phyloP scores from a whole-genome alignment of 2,113 vertebrate genomes.

The Periophthalmus modestus region DNA sequence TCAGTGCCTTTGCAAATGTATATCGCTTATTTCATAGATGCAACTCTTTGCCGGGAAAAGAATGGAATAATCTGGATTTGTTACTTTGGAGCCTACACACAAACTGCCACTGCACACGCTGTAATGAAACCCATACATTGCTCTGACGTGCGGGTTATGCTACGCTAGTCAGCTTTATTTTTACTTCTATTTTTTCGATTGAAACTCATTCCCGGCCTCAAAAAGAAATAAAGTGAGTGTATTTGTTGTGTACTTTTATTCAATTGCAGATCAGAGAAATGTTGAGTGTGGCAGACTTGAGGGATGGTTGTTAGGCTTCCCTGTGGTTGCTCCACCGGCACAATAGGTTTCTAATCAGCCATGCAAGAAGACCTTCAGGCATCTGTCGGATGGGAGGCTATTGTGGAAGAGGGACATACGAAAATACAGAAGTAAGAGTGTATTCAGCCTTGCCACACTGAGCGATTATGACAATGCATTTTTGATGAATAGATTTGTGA shows the following conservation, averaged over 20 bases:
- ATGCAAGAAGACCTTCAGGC: constrained; percentile 30
- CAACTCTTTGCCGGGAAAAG: constrained; percentile 25
- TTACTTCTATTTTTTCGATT: background rate
- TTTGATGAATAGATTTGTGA: background rate
- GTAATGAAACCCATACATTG: constrained; percentile 51
- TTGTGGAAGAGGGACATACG: background rate
- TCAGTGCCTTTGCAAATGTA: constrained; percentile 30
- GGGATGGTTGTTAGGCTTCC: constrained; percentile 17
- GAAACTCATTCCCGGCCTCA: constrained; percentile 6
- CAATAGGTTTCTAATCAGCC: constrained; percentile 18
- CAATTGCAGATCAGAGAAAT: constrained; percentile 17
- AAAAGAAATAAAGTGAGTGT: constrained; percentile 22
- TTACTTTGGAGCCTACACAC: constrained; percentile 22
- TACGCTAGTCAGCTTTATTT: constrained; percentile 30
- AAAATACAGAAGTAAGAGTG: background rate
- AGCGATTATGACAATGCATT: background rate
- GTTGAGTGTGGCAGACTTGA: constrained; percentile 17
- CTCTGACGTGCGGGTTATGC: constrained; percentile 43
- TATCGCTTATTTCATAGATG: constrained; percentile 38
- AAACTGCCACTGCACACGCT: constrained; percentile 17
- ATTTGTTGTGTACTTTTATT: constrained; percentile 10
- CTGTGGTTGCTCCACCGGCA: constrained; percentile 18
- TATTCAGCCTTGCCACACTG: background rate
- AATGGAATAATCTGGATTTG: constrained; percentile 24
- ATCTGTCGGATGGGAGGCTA: constrained; percentile 5